phyloP scores from a whole-genome alignment of 37 sponge, comb jelly and placozoan species.

The Halisarca cf. caerulea region DNA sequence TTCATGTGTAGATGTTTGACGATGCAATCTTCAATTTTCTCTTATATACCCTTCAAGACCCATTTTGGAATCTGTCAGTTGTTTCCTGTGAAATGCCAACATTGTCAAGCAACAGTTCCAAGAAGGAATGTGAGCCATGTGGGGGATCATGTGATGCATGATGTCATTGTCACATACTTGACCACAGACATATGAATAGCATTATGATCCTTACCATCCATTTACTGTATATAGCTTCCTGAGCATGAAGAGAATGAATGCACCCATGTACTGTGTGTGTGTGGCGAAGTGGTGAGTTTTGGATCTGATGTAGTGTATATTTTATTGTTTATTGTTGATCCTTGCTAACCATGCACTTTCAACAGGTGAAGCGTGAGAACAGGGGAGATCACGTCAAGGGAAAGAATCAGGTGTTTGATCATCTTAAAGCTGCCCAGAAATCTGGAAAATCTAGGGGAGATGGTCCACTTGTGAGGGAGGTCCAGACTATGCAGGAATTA shows the following conservation, averaged over 20 bases:
- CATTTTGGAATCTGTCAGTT: too few relatives aligned
- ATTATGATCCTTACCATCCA: too few relatives aligned
- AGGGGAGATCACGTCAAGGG: background rate
- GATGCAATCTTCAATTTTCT: too few relatives aligned
- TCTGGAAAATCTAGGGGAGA: too few relatives aligned
- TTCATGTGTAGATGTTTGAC: too few relatives aligned
- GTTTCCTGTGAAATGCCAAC: too few relatives aligned
- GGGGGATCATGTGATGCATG: too few relatives aligned
- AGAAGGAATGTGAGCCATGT: too few relatives aligned
- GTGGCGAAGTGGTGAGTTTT: conserved; percentile 5
- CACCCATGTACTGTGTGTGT: background rate
- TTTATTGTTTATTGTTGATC: background rate
- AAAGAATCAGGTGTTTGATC: background rate
- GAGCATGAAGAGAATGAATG: background rate
- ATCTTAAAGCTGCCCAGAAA: background rate
- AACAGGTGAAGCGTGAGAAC: background rate
- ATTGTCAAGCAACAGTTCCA: too few relatives aligned
- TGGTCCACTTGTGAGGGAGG: background rate
- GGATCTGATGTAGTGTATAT: background rate
- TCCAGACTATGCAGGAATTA: background rate
- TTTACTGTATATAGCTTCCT: background rate
- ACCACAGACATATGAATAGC: too few relatives aligned
- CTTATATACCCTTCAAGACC: too few relatives aligned
- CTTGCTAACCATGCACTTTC: background rate
- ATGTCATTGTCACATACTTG: too few relatives aligned